phyloP scores from a whole-genome alignment of 1,140 invertebrate species.

The Alviniconcha marisindica region DNA sequence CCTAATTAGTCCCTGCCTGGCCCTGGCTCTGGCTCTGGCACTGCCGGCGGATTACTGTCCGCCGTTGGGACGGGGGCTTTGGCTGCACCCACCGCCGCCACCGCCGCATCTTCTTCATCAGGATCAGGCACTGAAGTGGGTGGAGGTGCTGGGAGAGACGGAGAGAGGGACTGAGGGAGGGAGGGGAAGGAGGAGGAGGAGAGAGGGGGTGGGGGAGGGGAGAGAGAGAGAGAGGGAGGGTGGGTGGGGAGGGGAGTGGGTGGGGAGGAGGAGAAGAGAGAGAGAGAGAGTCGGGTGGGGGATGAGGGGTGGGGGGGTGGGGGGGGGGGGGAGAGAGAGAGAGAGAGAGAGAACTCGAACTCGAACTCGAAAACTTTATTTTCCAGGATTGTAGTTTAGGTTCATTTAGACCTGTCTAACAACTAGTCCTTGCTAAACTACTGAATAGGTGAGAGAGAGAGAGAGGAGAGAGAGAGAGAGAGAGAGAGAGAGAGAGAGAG shows the following conservation, averaged over 20 bases:
- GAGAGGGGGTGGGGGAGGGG: neutral
- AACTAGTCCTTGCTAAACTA: no score
- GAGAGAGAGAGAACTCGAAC: no score
- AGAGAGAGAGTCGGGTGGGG: no score
- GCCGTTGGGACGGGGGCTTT: no score
- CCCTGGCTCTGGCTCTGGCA: neutral
- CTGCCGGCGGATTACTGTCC: slow-evolving; percentile 9
- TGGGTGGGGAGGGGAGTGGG: neutral
- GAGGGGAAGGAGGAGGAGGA: neutral
- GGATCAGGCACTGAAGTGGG: neutral
- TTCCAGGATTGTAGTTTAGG: no score
- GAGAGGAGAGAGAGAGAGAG: slow-evolving; percentile 32
- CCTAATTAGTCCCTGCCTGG: slow-evolving; percentile 25
- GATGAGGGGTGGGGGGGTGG: no score
- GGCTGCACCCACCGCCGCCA: neutral
- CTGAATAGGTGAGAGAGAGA: no score
- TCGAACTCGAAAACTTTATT: no score
- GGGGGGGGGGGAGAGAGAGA: no score
- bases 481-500: neutral
- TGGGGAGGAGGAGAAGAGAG: no score
- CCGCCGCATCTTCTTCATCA: neutral
- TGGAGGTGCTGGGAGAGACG: neutral
- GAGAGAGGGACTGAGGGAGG: neutral
- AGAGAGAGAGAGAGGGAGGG: no score
- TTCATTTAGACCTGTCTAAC: no score